Conservation (phyloP, 2,888 invertebrate genomes). For the Gandaritis pyraliata region DNA sequence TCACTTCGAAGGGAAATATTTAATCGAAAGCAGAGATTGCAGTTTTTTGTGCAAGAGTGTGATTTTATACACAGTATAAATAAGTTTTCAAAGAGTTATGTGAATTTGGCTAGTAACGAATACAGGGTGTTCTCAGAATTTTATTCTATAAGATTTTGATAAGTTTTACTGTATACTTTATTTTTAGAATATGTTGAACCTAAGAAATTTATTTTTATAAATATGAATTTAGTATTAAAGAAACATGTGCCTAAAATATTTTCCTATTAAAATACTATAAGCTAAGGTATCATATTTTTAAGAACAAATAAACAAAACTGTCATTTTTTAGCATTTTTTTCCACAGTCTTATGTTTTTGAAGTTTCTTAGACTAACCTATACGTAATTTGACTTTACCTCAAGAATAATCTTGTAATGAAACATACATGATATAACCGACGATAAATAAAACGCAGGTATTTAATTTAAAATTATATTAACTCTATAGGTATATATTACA, state of each 20-base stretch:
- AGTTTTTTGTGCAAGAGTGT: too few relatives aligned
- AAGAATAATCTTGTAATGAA: too few relatives aligned
- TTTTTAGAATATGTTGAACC: neutral
- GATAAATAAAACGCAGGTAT: constrained; percentile 42
- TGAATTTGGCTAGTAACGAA: constrained; percentile 20
- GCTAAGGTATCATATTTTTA: constrained; percentile 1
- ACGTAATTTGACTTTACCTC: too few relatives aligned
- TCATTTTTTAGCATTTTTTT: neutral
- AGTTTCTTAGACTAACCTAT: too few relatives aligned
- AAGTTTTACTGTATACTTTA: neutral
- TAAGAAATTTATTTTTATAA: neutral
- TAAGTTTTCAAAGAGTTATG: too few relatives aligned
- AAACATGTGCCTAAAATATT: constrained; percentile 10
- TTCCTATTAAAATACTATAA: constrained; percentile 21
- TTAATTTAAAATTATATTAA: constrained; percentile 64
- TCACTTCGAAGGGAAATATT: too few relatives aligned
- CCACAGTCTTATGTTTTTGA: too few relatives aligned
- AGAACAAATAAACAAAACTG: neutral
- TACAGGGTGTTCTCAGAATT: constrained; percentile 39
- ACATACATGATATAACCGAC: too few relatives aligned
- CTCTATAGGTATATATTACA: constrained; percentile 74
- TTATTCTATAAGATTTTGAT: neutral
- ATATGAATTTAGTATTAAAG: neutral
- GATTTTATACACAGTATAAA: too few relatives aligned
- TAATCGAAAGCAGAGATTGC: too few relatives aligned